phyloP scores from a whole-genome alignment of 2,113 vertebrate genomes.

The Herpailurus yagouaroundi region DNA sequence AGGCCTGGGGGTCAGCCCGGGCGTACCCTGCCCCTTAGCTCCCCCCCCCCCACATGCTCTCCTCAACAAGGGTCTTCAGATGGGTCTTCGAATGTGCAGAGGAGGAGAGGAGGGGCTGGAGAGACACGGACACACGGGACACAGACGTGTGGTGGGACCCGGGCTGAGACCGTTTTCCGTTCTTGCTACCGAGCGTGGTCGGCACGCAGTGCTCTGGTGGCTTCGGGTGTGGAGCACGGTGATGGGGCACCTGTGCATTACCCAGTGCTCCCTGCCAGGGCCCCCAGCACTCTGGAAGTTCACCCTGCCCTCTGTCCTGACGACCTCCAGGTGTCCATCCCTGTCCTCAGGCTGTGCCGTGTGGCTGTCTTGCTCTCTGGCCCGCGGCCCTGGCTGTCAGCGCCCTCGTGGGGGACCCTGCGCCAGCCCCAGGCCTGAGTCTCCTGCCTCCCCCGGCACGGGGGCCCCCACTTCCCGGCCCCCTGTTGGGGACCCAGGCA shows the following conservation, averaged over 20 bases:
- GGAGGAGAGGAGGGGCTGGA: not conserved
- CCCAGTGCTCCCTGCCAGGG: not conserved
- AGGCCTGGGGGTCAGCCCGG: not conserved
- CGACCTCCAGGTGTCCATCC: not conserved
- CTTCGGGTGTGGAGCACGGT: no score
- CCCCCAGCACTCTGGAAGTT: no score
- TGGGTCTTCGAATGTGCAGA: not conserved
- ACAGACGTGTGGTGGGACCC: not conserved
- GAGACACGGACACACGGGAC: not conserved
- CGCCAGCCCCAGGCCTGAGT: not conserved
- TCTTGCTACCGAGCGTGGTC: no score
- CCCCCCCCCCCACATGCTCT: no score
- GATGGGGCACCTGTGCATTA: no score
- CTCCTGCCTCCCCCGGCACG: not conserved
- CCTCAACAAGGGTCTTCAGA: not conserved
- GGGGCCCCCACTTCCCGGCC: fast-evolving
- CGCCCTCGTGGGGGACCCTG: not conserved
- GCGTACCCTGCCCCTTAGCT: not conserved
- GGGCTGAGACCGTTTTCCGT: not conserved
- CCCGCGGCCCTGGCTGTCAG: not conserved
- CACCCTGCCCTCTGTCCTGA: not conserved
- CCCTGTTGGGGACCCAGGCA: fast-evolving
- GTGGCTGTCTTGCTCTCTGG: not conserved
- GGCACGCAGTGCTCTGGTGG: no score
- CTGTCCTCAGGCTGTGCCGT: not conserved